phyloP scores from a whole-genome alignment of 2,797 vertebrate species.

The Hipposideros larvatus region DNA sequence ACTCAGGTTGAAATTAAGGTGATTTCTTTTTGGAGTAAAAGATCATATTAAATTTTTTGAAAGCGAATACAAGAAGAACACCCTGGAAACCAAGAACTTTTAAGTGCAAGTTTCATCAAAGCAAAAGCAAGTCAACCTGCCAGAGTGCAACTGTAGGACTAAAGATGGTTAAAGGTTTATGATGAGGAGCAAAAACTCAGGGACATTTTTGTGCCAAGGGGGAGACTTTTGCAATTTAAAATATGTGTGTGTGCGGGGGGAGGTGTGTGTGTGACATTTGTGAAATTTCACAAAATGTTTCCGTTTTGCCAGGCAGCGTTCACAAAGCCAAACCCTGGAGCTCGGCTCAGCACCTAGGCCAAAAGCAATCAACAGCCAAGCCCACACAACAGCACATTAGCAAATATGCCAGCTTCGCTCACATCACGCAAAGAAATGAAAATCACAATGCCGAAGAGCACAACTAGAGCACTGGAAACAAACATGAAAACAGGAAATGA shows the following conservation, averaged over 20 bases:
- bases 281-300: slow-evolving; percentile 85
- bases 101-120: slow-evolving; percentile 52
- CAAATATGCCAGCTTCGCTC: slow-evolving; percentile 75
- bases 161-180: slow-evolving; percentile 70
- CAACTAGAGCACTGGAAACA: slow-evolving; percentile 60
- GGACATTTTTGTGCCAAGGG: slow-evolving; percentile 66
- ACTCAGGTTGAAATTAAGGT: slow-evolving; percentile 65
- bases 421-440: slow-evolving; percentile 68
- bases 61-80: slow-evolving; percentile 3
- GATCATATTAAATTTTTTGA: slow-evolving; percentile 40
- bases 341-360: slow-evolving; percentile 80
- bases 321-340: slow-evolving; percentile 81
- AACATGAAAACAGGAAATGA: slow-evolving; percentile 40
- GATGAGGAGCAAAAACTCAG: slow-evolving; percentile 66
- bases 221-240: slow-evolving; percentile 80
- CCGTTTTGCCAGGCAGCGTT: slow-evolving; percentile 80
- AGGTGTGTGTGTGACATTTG: slow-evolving; percentile 75
- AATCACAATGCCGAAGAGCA: slow-evolving; percentile 65
- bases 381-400: slow-evolving; percentile 79
- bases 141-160: background rate
- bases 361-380: slow-evolving; percentile 82
- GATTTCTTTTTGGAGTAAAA: slow-evolving; percentile 65
- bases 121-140: slow-evolving; percentile 40
- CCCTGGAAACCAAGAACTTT: slow-evolving; percentile 18
- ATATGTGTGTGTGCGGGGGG: slow-evolving; percentile 70